Base-by-base conservation (phyloP, 2,113 vertebrate species). In the Puntigrus tetrazona region DNA sequence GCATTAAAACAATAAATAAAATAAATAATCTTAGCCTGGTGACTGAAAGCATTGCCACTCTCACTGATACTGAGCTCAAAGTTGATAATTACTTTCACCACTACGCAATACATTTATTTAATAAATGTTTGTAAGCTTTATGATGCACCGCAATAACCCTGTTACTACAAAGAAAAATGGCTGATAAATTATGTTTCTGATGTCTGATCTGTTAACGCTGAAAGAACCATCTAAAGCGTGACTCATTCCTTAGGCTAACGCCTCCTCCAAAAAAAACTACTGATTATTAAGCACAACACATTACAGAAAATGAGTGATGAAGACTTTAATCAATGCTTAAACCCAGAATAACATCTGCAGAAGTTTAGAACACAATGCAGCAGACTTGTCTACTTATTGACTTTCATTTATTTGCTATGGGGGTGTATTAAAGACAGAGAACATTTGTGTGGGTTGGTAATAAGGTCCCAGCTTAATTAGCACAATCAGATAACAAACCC, bases 401-500 rank as follows among this genome's bases (percentile, higher is more conserved):
- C 43, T 69, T 78, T 85, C 16, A 57, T 80, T 80, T 70, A 67
- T 50, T 73, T 72, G 38, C 22, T 43, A 43, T 77, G 72, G 57
- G 63, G 69, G 69, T 81, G 69, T 59, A 31, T 25, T 2, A 78
- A 41, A 78, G 22, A 41, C 52, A 3, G 13, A 59, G 52, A 38
- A 78, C 34, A 59, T 61, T 27, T 29, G 74, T 29, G 57, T 77
- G 69, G 89, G 47, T 85, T 59, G 82, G 85, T 76, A 86, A 88
- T 86, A 75, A 87, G 25, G 38, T 87, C 88, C 73, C 52, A 77
- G 84, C 55, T 70, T 85, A 85, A 81, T 81, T 74, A 85, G 25
- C 55, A 81, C 38, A 43, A 47, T 36, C 22, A 85, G 84, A 81
- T 85, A 81, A 85, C 29, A 0, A 25, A 22, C 13, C 18, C 25